phyloP scores from a whole-genome alignment of 2,888 invertebrate genomes.

The Polydrusus tereticollis region DNA sequence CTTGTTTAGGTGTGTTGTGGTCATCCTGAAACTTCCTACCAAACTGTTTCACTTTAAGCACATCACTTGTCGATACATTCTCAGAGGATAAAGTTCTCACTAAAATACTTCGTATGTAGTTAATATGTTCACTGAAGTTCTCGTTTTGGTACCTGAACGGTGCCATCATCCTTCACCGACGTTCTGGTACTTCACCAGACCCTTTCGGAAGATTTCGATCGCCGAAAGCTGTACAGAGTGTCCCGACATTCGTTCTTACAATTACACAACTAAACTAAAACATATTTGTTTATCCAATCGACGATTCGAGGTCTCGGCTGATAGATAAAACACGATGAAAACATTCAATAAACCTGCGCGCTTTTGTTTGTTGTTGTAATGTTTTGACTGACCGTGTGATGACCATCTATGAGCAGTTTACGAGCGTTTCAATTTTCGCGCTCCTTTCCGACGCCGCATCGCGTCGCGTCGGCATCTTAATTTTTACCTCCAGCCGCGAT shows the following conservation, averaged over 20 bases:
- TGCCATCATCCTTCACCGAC: slow-evolving; percentile 40
- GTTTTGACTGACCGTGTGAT: slow-evolving; percentile 42
- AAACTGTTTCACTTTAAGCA: slow-evolving; percentile 57
- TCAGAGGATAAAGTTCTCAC: slow-evolving; percentile 71
- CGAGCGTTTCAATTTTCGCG: slow-evolving; percentile 27
- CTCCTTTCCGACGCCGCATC: neutral
- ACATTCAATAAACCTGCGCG: slow-evolving; percentile 49
- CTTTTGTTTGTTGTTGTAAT: slow-evolving; percentile 33
- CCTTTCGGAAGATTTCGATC: slow-evolving; percentile 23
- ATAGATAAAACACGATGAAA: slow-evolving; percentile 49
- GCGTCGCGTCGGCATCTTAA: neutral
- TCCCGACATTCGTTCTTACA: slow-evolving; percentile 42
- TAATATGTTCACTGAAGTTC: slow-evolving; percentile 66
- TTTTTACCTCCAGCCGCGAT: neutral
- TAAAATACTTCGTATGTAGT: slow-evolving; percentile 71
- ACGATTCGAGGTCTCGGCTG: slow-evolving; percentile 38
- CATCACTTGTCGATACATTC: slow-evolving; percentile 70
- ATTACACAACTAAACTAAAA: slow-evolving; percentile 46
- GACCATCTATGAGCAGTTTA: slow-evolving; percentile 34
- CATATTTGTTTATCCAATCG: slow-evolving; percentile 49
- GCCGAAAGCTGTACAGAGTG: slow-evolving; percentile 32
- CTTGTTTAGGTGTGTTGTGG: slow-evolving; percentile 23
- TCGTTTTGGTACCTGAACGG: slow-evolving; percentile 34
- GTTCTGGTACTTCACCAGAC: neutral
- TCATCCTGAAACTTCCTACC: slow-evolving; percentile 13